Evolutionary conservation across 2,888 invertebrate genomes (phyloP).

Genomic region (Apamea monoglypha): DNA sequence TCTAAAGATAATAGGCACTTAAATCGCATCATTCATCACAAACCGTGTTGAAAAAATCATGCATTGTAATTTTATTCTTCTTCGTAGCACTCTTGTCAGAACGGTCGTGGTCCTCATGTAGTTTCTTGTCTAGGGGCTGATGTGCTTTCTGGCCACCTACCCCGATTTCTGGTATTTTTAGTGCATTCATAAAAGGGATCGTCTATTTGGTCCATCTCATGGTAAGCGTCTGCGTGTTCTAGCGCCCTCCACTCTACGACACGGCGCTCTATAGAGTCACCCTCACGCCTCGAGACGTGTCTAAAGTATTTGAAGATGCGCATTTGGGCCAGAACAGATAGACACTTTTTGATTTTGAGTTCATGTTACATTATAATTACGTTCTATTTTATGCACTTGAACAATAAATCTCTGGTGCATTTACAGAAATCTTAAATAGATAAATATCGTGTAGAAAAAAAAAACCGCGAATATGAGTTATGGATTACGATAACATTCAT

Average conservation of each 20-base stretch:
- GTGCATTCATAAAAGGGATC: background rate
- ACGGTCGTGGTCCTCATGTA: background rate
- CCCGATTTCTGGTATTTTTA: background rate
- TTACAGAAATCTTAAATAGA: background rate
- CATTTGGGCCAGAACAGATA: background rate
- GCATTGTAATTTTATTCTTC: background rate
- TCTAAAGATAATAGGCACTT: slow-evolving; percentile 14
- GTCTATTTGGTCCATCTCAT: background rate
- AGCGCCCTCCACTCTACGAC: background rate
- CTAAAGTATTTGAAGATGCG: background rate
- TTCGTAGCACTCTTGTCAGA: background rate
- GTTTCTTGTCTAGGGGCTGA: background rate
- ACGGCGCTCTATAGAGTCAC: background rate
- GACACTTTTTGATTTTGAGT: background rate
- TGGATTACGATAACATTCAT: background rate
- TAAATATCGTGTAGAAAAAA: background rate
- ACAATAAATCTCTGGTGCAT: background rate
- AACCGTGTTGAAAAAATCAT: background rate
- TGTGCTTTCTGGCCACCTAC: background rate
- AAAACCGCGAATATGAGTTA: background rate
- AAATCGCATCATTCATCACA: slow-evolving; percentile 9
- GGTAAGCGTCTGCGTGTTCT: background rate
- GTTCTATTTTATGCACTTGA: background rate
- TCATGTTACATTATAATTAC: background rate
- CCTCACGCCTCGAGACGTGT: background rate